These are phyloP conservation scores for Chrysolina americana DNA, from an alignment of 2,888 invertebrate genomes.

Conservation along the genomic window DNA sequence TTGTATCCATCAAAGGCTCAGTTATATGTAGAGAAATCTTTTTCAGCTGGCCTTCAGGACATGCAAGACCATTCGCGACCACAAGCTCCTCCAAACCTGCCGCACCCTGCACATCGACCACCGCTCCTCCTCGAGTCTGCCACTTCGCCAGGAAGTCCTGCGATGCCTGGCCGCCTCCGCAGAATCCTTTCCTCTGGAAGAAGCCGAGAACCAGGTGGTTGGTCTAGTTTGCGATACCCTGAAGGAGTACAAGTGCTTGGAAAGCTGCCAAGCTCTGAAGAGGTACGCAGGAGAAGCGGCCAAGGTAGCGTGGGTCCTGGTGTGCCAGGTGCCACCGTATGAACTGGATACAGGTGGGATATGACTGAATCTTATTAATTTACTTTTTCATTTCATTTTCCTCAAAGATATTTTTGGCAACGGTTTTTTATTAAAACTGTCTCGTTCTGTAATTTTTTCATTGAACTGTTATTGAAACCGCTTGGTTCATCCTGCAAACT, in stretches of 20 bases:
- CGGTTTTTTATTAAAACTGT: too few species aligned
- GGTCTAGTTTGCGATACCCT: slow-evolving; percentile 83
- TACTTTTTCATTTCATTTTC: not conserved
- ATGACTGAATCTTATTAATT: not conserved
- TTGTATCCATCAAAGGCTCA: too few species aligned
- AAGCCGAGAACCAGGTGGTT: slow-evolving; percentile 78
- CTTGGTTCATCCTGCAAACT: too few species aligned
- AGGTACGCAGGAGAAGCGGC: slow-evolving; percentile 88
- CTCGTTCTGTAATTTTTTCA: too few species aligned
- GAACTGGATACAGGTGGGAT: slow-evolving; percentile 73
- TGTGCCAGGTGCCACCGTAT: slow-evolving; percentile 80
- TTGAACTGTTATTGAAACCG: too few species aligned
- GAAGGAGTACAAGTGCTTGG: slow-evolving; percentile 93
- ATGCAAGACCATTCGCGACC: slow-evolving; percentile 79
- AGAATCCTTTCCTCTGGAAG: slow-evolving; percentile 79
- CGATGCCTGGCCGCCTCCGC: slow-evolving; percentile 76
- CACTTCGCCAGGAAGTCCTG: slow-evolving; percentile 75
- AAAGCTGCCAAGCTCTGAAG: slow-evolving; percentile 82
- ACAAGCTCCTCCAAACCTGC: slow-evolving; percentile 81
- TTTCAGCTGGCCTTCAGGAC: slow-evolving; percentile 82
- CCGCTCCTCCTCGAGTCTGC: slow-evolving; percentile 69
- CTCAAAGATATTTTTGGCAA: too few species aligned
- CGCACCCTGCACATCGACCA: slow-evolving; percentile 67
- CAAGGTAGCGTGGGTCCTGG: slow-evolving; percentile 89
- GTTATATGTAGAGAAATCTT: not conserved